phyloP scores from a whole-genome alignment of 2,113 vertebrate genomes.

The Coracopsis vasa region DNA sequence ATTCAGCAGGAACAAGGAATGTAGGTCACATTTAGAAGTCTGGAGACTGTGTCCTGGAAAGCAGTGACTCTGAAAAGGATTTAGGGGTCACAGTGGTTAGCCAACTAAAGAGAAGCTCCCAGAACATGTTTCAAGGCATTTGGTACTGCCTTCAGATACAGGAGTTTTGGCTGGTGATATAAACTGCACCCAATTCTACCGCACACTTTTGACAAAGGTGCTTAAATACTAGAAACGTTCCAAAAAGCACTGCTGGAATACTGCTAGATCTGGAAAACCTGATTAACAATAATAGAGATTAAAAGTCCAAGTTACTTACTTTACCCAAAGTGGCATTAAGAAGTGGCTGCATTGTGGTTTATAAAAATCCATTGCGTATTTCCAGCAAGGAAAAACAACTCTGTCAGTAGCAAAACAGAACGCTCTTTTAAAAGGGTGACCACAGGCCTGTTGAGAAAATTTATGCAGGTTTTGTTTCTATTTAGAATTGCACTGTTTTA shows the following conservation, averaged over 20 bases:
- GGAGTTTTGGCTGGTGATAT: neutral
- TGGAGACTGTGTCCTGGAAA: conserved; percentile 54
- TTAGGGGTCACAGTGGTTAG: conserved; percentile 44
- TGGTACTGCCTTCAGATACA: neutral
- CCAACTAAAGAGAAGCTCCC: conserved; percentile 7
- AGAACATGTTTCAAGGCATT: neutral
- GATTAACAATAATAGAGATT: neutral
- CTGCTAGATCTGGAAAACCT: neutral
- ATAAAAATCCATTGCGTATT: neutral
- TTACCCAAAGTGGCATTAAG: neutral
- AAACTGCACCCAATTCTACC: neutral
- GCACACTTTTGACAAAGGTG: neutral
- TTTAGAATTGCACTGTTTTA: neutral
- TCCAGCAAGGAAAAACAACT: neutral
- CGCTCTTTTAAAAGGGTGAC: neutral
- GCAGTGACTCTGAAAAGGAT: conserved; percentile 49
- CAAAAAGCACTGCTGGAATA: neutral
- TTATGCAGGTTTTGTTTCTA: neutral
- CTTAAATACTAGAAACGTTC: neutral
- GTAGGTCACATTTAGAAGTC: conserved; percentile 58
- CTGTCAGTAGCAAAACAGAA: neutral
- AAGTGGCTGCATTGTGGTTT: neutral
- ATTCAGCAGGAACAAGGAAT: conserved; percentile 61
- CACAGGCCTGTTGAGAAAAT: neutral
- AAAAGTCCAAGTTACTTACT: neutral